These are phyloP conservation scores for Melanostoma mellinum DNA, from an alignment of 2,888 invertebrate genomes.

Conservation along the genomic window DNA sequence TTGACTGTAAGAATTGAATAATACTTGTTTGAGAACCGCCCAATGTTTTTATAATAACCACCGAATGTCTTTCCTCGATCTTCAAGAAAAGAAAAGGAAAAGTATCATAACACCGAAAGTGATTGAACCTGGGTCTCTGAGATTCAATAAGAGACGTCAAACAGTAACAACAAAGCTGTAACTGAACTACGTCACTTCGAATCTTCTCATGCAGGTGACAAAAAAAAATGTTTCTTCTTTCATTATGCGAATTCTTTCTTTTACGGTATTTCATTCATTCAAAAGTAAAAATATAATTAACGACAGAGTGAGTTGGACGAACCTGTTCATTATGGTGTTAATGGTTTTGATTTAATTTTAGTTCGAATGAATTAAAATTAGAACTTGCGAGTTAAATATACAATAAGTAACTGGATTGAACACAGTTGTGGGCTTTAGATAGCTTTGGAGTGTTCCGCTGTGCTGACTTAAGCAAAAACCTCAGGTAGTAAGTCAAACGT, in stretches of 20 bases:
- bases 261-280: constrained; percentile 5
- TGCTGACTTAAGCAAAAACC: too few species aligned
- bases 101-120: constrained; percentile 31
- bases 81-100: not conserved
- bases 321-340: constrained; percentile 14
- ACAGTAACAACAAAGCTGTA: not conserved
- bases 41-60: constrained; percentile 6
- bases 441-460: too few species aligned
- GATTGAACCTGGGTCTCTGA: constrained; percentile 10
- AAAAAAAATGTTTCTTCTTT: not conserved
- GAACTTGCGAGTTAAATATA: not conserved
- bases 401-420: constrained; percentile 9
- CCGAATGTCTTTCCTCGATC: constrained; percentile 3
- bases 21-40: constrained; percentile 2
- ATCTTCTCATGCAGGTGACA: constrained; percentile 15
- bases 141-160: constrained; percentile 27
- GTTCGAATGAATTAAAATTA: not conserved
- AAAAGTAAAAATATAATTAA: constrained; percentile 20
- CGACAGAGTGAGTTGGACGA: not conserved
- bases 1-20: constrained; percentile 30
- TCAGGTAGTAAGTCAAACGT: too few species aligned
- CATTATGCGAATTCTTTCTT: not conserved
- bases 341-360: not conserved
- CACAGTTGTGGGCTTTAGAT: not conserved
- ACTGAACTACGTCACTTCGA: constrained; percentile 6